These are phyloP conservation scores for Tachystola acroxantha DNA, from an alignment of 2,888 invertebrate species.

Conservation along the genomic window DNA sequence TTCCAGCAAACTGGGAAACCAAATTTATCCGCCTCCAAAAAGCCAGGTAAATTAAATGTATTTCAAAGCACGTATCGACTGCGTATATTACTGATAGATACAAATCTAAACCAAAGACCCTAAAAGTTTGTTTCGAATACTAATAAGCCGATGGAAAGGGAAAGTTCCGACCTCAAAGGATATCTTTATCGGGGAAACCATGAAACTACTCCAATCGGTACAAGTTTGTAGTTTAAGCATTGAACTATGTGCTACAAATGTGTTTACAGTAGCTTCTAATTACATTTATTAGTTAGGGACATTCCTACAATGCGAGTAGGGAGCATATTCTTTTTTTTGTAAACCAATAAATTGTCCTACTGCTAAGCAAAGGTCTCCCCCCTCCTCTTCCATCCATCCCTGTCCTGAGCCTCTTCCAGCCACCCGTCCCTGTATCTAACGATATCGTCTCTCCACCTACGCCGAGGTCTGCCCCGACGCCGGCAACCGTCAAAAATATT, in stretches of 20 bases:
- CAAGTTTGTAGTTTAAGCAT: constrained; percentile 9
- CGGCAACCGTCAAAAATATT: too few species aligned
- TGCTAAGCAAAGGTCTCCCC: too few species aligned
- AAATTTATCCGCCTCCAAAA: constrained; percentile 1
- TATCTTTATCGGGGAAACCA: constrained; percentile 9
- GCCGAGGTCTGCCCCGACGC: too few species aligned
- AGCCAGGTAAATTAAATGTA: constrained; percentile 12
- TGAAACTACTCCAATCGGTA: constrained; percentile 2
- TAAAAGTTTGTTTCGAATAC: constrained; percentile 26
- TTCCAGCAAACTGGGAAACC: background rate
- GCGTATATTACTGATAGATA: constrained; percentile 21
- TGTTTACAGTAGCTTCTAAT: background rate
- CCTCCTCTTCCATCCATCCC: too few species aligned
- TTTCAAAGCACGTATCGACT: constrained; percentile 19
- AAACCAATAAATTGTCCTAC: too few species aligned
- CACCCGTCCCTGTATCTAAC: too few species aligned
- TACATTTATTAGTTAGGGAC: background rate
- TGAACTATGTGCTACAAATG: constrained; percentile 1
- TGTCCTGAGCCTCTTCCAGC: too few species aligned
- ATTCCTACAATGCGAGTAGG: too few species aligned
- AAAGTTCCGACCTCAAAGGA: constrained; percentile 10
- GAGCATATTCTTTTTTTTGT: too few species aligned
- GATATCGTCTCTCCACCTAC: too few species aligned
- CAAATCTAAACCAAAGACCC: constrained; percentile 25
- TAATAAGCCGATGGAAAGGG: constrained; percentile 15